phyloP scores from a whole-genome alignment of 2,113 vertebrate genomes.

The Hypocryptadius cinnamomeus region DNA sequence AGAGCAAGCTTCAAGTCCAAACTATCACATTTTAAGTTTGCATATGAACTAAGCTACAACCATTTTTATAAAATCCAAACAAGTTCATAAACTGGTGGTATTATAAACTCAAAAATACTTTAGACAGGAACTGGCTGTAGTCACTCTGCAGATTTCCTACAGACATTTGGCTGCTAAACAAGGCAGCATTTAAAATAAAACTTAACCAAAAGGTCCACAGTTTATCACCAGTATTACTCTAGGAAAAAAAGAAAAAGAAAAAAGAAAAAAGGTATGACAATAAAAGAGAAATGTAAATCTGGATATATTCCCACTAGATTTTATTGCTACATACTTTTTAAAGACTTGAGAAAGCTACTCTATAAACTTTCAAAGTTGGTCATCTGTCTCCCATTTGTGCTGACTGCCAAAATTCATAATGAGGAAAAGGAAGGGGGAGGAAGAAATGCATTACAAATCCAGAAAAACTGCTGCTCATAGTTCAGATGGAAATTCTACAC shows the following conservation, averaged over 20 bases:
- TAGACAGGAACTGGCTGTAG: background rate
- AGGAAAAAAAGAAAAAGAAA: rapidly evolving
- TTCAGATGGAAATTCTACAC: background rate
- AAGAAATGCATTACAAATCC: background rate
- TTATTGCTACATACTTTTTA: background rate
- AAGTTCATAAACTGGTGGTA: background rate
- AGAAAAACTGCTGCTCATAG: background rate
- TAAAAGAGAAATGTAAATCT: background rate
- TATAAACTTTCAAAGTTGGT: background rate
- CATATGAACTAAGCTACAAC: background rate
- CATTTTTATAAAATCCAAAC: background rate
- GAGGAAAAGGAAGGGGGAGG: background rate
- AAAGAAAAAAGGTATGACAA: background rate
- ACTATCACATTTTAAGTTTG: background rate
- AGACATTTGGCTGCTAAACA: background rate
- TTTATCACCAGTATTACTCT: background rate
- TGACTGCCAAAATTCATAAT: background rate
- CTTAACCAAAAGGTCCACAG: background rate
- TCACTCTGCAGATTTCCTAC: background rate
- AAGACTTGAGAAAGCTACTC: background rate
- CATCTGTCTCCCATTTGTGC: constrained; percentile 46
- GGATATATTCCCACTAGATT: background rate
- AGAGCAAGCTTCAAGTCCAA: background rate
- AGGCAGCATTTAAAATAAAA: background rate
- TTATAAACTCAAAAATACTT: background rate